phyloP scores from a whole-genome alignment of 2,888 invertebrate genomes.

The Plagodis pulveraria region DNA sequence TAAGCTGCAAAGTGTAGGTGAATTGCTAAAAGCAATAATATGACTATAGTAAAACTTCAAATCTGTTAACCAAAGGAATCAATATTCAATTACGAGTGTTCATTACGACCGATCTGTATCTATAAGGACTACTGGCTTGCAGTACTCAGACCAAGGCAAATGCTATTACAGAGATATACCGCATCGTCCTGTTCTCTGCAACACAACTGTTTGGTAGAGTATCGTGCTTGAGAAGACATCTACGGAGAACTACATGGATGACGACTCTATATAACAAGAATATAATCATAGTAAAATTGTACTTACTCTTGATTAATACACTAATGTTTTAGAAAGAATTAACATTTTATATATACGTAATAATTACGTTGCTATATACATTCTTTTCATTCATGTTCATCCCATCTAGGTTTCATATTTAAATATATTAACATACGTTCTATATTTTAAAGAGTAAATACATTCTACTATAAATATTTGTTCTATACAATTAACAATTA shows the following conservation, averaged over 20 bases:
- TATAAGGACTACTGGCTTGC: conserved; percentile 6
- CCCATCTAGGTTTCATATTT: too few species aligned
- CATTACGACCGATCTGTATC: conserved; percentile 2
- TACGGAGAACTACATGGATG: conserved; percentile 36
- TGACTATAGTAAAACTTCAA: conserved; percentile 15
- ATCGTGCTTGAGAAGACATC: conserved; percentile 23
- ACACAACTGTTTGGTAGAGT: conserved; percentile 1
- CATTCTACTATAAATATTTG: conserved; percentile 10
- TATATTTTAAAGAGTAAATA: conserved; percentile 11
- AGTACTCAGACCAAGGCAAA: background rate
- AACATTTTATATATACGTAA: background rate
- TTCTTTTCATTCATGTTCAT: background rate
- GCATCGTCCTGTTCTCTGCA: background rate
- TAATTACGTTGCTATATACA: background rate
- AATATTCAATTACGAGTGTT: background rate
- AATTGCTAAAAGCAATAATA: conserved; percentile 4
- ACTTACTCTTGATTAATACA: conserved; percentile 13
- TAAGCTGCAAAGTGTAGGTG: conserved; percentile 12
- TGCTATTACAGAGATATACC: background rate
- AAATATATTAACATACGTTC: background rate
- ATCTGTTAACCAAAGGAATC: conserved; percentile 26
- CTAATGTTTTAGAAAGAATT: too few species aligned
- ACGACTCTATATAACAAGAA: conserved; percentile 23
- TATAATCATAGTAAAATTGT: conserved; percentile 16
- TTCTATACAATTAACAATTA: conserved; percentile 10